phyloP scores from a whole-genome alignment of 1,140 invertebrate species.

The Diachasma alloeum region DNA sequence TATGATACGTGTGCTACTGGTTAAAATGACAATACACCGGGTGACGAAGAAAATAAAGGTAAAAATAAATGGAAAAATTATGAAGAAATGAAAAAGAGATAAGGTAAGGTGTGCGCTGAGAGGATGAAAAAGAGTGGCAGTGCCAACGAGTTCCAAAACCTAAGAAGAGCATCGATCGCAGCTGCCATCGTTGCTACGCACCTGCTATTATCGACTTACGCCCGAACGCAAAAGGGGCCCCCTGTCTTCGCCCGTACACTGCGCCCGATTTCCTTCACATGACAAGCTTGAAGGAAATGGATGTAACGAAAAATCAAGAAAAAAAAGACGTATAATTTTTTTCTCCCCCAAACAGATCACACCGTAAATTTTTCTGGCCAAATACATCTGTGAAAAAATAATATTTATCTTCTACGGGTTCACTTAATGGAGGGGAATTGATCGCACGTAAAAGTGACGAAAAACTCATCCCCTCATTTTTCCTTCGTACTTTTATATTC shows the following conservation, averaged over 20 bases:
- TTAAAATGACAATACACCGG: background rate
- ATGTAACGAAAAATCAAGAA: background rate
- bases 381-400: background rate
- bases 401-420: background rate
- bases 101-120: background rate
- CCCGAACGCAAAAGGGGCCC: conserved; percentile 46
- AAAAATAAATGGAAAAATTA: background rate
- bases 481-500: background rate
- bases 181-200: conserved; percentile 58
- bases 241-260: conserved; percentile 41
- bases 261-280: conserved; percentile 5
- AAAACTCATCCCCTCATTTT: background rate
- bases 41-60: background rate
- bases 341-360: background rate
- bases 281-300: background rate
- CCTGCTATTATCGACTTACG: conserved; percentile 60
- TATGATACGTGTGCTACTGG: no score
- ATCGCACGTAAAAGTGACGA: background rate
- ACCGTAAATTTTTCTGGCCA: background rate
- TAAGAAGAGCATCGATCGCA: conserved; percentile 60
- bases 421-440: background rate
- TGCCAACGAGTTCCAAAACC: conserved; percentile 48
- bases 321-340: background rate
- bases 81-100: conserved; percentile 15
- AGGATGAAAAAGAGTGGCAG: background rate